phyloP scores from a whole-genome alignment of 2,113 vertebrate species.

The Lepus europaeus region DNA sequence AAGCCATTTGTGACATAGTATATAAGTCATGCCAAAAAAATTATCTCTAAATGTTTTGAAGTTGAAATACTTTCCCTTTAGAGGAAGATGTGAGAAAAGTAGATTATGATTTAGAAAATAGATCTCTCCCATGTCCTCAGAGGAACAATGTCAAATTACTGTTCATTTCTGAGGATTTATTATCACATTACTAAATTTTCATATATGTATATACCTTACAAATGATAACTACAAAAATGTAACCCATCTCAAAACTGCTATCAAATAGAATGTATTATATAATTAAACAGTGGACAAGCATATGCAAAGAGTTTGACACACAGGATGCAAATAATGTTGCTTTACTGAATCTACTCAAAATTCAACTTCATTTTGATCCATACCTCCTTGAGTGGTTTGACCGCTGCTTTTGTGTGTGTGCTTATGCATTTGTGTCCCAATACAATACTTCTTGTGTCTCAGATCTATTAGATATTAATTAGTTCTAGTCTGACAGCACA shows the following conservation, averaged over 20 bases:
- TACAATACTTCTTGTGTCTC: background rate
- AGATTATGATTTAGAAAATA: slow-evolving; percentile 55
- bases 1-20: slow-evolving; percentile 63
- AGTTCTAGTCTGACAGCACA: background rate
- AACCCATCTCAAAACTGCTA: slow-evolving; percentile 27
- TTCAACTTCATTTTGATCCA: slow-evolving; percentile 6
- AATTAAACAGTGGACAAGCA: slow-evolving; percentile 18
- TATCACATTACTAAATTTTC: slow-evolving; percentile 13
- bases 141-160: slow-evolving; percentile 36
- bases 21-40: slow-evolving; percentile 57
- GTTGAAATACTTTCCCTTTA: slow-evolving; percentile 62
- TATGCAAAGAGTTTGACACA: slow-evolving; percentile 33
- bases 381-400: slow-evolving; percentile 11
- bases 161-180: slow-evolving; percentile 13
- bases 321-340: background rate
- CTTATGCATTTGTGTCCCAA: background rate
- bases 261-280: slow-evolving; percentile 29
- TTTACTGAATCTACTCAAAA: slow-evolving; percentile 13
- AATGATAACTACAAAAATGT: slow-evolving; percentile 59
- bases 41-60: slow-evolving; percentile 71
- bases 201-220: slow-evolving; percentile 15
- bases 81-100: background rate
- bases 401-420: background rate
- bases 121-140: slow-evolving; percentile 17
- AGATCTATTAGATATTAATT: background rate